Evolutionary conservation across 2,888 invertebrate species (phyloP).

Genomic region (Bedellia somnulentella): DNA sequence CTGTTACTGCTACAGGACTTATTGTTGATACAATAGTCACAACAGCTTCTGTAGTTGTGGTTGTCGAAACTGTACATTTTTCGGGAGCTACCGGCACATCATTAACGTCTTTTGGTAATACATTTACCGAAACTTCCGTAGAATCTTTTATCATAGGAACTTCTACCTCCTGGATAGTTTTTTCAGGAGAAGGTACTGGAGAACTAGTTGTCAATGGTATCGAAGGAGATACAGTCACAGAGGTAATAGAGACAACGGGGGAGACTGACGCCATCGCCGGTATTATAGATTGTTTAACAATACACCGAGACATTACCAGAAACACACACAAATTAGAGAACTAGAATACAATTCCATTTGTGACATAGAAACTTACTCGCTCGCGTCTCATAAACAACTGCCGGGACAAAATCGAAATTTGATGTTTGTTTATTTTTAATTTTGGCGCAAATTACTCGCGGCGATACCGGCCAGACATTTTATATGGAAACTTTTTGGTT

Average conservation of each 20-base stretch:
- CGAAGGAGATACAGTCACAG: slow-evolving; percentile 17
- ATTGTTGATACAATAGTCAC: too few relatives aligned
- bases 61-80: too few relatives aligned
- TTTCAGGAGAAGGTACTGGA: too few relatives aligned
- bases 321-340: slow-evolving; percentile 1
- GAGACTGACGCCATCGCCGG: slow-evolving; percentile 24
- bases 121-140: too few relatives aligned
- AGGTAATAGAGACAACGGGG: slow-evolving; percentile 9
- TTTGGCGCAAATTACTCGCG: slow-evolving; percentile 46
- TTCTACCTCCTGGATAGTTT: too few relatives aligned
- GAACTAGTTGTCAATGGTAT: slow-evolving; percentile 18
- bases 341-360: too few relatives aligned
- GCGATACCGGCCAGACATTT: slow-evolving; percentile 31
- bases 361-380: too few relatives aligned
- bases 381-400: slow-evolving; percentile 34
- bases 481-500: too few relatives aligned
- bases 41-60: too few relatives aligned
- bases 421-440: slow-evolving; percentile 57
- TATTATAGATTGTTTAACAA: slow-evolving; percentile 46
- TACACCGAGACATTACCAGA: slow-evolving; percentile 41
- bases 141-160: too few relatives aligned
- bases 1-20: too few relatives aligned
- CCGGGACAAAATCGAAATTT: slow-evolving; percentile 43
- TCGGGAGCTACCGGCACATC: neutral
- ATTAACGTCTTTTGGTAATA: too few relatives aligned